Evolutionary conservation across 2,797 vertebrate species (phyloP).

Genomic region (Sebastes melanostomus): DNA sequence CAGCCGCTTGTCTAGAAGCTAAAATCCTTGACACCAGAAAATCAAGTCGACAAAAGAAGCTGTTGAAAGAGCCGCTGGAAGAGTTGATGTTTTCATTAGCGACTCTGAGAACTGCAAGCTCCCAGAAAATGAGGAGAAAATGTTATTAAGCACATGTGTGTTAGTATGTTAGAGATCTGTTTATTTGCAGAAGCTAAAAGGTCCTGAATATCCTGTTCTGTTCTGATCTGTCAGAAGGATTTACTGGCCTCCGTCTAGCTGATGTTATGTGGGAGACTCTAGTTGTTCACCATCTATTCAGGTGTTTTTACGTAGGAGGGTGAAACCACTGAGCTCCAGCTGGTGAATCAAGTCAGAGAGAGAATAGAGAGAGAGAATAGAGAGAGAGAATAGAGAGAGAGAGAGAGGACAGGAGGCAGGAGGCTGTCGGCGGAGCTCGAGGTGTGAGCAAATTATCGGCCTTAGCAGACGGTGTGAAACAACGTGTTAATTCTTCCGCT

Average conservation of each 20-base stretch:
- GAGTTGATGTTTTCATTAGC: slow-evolving; percentile 12
- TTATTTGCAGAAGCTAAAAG: slow-evolving; percentile 26
- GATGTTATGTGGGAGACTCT: background rate
- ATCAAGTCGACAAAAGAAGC: background rate
- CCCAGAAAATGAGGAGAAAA: background rate
- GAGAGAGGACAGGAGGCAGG: background rate
- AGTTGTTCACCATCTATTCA: background rate
- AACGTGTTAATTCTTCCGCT: slow-evolving; percentile 33
- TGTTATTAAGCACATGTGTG: background rate
- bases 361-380: too few species aligned
- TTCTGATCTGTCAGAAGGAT: background rate
- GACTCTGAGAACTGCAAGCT: background rate
- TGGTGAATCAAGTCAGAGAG: background rate
- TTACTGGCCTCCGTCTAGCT: background rate
- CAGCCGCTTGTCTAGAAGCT: background rate
- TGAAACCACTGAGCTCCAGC: background rate
- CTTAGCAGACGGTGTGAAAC: slow-evolving; percentile 25
- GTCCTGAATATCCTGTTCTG: background rate
- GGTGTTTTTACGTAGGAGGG: background rate
- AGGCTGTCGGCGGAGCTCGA: background rate
- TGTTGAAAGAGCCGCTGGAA: background rate
- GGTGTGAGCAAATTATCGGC: background rate
- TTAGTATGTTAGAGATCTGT: background rate
- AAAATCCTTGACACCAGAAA: background rate
- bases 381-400: too few species aligned